Evolutionary conservation across 1,140 invertebrate genomes (phyloP).

Genomic region (Chrysomallon squamiferum): DNA sequence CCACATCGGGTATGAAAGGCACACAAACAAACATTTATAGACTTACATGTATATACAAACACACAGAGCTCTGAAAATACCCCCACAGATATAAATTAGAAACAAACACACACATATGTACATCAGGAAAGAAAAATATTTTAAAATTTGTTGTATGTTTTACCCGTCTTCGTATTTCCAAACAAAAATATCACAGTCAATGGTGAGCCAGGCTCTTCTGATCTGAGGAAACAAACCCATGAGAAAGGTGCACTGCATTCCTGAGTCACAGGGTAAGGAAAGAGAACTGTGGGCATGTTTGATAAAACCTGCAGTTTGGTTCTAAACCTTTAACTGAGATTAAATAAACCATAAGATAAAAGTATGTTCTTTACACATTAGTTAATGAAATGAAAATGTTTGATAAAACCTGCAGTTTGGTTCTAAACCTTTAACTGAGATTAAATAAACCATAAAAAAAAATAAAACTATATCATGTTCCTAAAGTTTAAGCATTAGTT

Average conservation of each 20-base stretch:
- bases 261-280: constrained; percentile 28
- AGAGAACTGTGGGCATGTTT: constrained; percentile 3
- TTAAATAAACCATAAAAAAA: background rate
- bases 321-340: background rate
- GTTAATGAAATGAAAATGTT: background rate
- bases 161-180: constrained; percentile 92
- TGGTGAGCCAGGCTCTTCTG: constrained; percentile 92
- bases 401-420: background rate
- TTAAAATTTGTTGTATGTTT: too few species aligned
- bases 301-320: background rate
- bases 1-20: too few species aligned
- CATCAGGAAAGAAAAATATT: too few species aligned
- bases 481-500: background rate
- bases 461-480: too few species aligned
- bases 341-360: background rate
- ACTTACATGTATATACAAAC: too few species aligned
- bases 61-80: too few species aligned
- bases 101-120: too few species aligned
- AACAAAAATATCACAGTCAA: constrained; percentile 97
- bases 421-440: background rate
- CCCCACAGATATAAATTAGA: too few species aligned
- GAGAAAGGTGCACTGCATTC: constrained; percentile 85
- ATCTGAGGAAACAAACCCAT: constrained; percentile 98
- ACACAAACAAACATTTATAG: too few species aligned
- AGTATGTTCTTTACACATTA: background rate